These are phyloP conservation scores for Stylophora pistillata DNA, from an alignment of 64 coral and sea anemone genomes.

Conservation along the genomic window DNA sequence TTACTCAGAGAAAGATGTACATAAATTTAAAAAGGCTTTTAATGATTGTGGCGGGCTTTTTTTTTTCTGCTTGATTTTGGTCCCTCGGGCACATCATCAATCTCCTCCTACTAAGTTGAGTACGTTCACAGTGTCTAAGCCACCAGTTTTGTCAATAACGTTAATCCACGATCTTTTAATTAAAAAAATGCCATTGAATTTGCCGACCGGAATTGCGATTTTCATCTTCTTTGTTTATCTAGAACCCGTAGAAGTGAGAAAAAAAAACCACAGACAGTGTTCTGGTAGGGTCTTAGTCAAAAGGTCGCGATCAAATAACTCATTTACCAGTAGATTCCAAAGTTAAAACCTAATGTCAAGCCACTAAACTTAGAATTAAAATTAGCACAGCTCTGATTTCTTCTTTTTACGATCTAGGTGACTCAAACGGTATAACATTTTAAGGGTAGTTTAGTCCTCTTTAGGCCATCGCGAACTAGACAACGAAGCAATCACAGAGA, in stretches of 20 bases:
- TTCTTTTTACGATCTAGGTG: background rate
- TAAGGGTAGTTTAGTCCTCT: background rate
- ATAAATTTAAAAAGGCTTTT: background rate
- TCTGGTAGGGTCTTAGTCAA: background rate
- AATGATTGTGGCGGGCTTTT: background rate
- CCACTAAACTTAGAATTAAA: background rate
- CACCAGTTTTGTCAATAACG: constrained; percentile 5
- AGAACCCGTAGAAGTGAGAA: background rate
- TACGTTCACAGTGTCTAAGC: constrained; percentile 7
- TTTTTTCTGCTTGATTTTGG: constrained; percentile 20
- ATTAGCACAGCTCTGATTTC: background rate
- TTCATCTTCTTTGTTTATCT: constrained; percentile 11
- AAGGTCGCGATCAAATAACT: background rate
- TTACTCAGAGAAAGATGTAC: background rate
- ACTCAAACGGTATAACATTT: background rate
- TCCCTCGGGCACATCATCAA: constrained; percentile 31
- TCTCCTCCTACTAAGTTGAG: constrained; percentile 16
- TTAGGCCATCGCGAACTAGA: background rate
- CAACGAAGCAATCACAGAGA: constrained; percentile 3
- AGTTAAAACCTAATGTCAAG: background rate
- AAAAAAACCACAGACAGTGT: background rate
- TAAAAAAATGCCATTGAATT: constrained; percentile 35
- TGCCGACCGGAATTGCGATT: constrained; percentile 48
- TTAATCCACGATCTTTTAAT: constrained; percentile 41
- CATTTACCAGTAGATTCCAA: background rate